phyloP scores from a whole-genome alignment of 2,797 vertebrate genomes.

The Ptychobarbus kaznakovi region DNA sequence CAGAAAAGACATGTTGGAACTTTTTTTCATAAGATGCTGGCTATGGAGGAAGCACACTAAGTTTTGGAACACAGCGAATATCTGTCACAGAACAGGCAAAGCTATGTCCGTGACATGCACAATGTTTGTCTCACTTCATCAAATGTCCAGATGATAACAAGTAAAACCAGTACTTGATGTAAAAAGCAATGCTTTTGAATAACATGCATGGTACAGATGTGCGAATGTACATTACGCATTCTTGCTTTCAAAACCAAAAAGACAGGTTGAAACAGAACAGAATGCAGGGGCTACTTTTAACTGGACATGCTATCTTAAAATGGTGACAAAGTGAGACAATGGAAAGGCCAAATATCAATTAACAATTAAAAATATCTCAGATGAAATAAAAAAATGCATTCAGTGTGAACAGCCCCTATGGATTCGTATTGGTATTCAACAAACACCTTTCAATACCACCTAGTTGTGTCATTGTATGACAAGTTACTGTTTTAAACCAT shows the following conservation, averaged over 20 bases:
- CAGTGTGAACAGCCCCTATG: neutral
- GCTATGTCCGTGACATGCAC: neutral
- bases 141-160: conserved; percentile 25
- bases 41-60: neutral
- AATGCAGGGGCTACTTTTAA: neutral
- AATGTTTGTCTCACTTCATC: conserved; percentile 38
- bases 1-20: neutral
- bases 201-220: conserved; percentile 19
- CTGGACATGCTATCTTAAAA: neutral
- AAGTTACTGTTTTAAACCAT: conserved; percentile 62
- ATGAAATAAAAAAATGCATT: neutral
- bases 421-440: neutral
- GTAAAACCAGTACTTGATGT: conserved; percentile 1
- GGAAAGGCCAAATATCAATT: neutral
- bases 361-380: neutral
- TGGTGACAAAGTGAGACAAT: neutral
- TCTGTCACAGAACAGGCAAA: neutral
- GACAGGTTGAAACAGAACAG: neutral
- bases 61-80: neutral
- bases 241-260: conserved; percentile 13
- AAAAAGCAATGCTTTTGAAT: conserved; percentile 22
- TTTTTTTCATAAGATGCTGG: conserved; percentile 6
- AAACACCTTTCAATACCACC: neutral
- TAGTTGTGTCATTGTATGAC: conserved; percentile 57
- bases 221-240: neutral